Percentiles rank a stretch among this genome's conserved stretches.
Conservation (phyloP, 2,797 vertebrate genomes). For the Ptychobarbus kaznakovi region DNA sequence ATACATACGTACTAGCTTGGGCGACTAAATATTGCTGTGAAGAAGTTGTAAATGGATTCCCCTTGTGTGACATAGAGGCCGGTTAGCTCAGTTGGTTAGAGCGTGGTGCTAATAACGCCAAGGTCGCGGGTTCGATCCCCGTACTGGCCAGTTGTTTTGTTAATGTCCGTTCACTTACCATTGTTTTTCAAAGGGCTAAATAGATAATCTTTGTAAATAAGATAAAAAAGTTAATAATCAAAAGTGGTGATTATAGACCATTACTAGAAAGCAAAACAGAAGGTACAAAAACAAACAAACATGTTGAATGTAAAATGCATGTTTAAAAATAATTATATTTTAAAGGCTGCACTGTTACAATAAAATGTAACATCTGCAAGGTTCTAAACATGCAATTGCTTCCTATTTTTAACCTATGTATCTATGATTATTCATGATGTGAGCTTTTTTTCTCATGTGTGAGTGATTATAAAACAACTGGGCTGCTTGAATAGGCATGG, state of each 20-base stretch:
- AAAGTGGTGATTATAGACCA: not conserved
- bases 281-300: not conserved
- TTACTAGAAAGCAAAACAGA: not conserved
- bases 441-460: not conserved
- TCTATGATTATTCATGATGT: not conserved
- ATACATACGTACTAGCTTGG: fast-evolving
- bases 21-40: too few species aligned
- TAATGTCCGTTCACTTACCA: fast-evolving
- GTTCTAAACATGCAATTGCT: not conserved
- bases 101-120: slow-evolving; percentile 80
- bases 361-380: not conserved
- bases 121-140: slow-evolving; percentile 76
- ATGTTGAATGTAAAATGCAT: not conserved
- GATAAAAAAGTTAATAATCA: not conserved
- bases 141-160: slow-evolving; percentile 64
- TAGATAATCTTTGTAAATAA: not conserved
- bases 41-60: not conserved
- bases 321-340: not conserved
- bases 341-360: not conserved
- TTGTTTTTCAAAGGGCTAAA: not conserved
- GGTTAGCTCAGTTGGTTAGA: slow-evolving; percentile 72
- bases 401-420: not conserved
- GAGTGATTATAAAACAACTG: not conserved
- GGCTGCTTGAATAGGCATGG: not conserved
- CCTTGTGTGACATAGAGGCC: slow-evolving; percentile 13